phyloP scores from a whole-genome alignment of 2,888 invertebrate genomes.

The Eupithecia vulgata region DNA sequence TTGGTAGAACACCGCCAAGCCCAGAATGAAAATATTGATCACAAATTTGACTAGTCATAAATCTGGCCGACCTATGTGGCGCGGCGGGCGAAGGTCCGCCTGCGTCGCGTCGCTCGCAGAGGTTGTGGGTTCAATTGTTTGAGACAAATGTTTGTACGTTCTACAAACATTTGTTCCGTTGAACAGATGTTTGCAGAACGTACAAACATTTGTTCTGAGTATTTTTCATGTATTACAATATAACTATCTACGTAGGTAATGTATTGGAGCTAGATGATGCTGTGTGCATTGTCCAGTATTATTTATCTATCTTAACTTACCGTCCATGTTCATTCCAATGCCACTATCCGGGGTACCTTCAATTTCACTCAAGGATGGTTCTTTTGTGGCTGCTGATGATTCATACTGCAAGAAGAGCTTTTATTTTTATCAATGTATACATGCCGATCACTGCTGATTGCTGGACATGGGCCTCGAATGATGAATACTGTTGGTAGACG shows the following conservation, averaged over 20 bases:
- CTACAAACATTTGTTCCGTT: too few species aligned
- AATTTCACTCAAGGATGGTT: constrained; percentile 77
- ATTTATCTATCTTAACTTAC: constrained; percentile 55
- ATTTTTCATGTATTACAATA: too few species aligned
- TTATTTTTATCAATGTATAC: neutral
- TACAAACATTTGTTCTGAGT: too few species aligned
- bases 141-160: too few species aligned
- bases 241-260: too few species aligned
- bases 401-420: constrained; percentile 64
- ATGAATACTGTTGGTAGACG: neutral
- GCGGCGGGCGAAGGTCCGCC: too few species aligned
- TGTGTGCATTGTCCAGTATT: too few species aligned
- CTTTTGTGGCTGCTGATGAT: constrained; percentile 70
- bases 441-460: neutral
- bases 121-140: too few species aligned
- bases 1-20: neutral
- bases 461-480: neutral
- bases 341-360: constrained; percentile 72
- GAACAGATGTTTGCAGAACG: too few species aligned
- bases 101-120: too few species aligned
- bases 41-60: neutral
- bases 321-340: constrained; percentile 68
- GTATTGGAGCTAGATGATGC: too few species aligned
- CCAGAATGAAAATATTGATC: neutral
- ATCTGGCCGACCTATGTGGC: too few species aligned